Conservation (phyloP, 1,140 invertebrate species). For the Radopholus similis region DNA sequence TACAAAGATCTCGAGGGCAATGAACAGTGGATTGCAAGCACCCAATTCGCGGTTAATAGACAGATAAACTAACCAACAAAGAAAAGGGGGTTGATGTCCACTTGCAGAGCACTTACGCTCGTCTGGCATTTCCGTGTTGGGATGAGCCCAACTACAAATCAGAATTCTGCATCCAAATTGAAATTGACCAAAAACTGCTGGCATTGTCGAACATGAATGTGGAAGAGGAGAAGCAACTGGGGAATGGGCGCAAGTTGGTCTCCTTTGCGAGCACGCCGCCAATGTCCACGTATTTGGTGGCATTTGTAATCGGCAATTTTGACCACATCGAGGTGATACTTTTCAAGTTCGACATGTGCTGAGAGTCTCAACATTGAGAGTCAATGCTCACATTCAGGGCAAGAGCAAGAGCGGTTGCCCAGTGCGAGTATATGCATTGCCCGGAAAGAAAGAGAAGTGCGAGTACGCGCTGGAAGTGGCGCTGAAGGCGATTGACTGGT, state of each 20-base stretch:
- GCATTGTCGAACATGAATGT: conserved; percentile 58
- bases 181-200: conserved; percentile 46
- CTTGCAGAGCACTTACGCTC: conserved; percentile 65
- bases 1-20: conserved; percentile 30
- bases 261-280: conserved; percentile 57
- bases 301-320: conserved; percentile 63
- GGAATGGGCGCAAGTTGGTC: conserved; percentile 61
- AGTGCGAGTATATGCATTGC: conserved; percentile 75
- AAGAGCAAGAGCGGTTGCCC: conserved; percentile 36
- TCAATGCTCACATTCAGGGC: conserved; percentile 26
- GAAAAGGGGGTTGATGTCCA: too few relatives aligned
- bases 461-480: conserved; percentile 75
- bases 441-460: conserved; percentile 74
- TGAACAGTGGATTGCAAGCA: conserved; percentile 15
- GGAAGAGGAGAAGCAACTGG: conserved; percentile 33
- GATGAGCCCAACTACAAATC: conserved; percentile 92
- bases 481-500: conserved; percentile 74
- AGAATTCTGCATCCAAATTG: conserved; percentile 67
- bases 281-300: conserved; percentile 64
- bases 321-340: conserved; percentile 55
- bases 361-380: background rate
- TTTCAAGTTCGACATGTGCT: too few relatives aligned
- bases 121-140: conserved; percentile 90
- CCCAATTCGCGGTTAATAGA: conserved; percentile 28
- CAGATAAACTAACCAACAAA: background rate